A percentile compares a stretch with the other conserved stretches of the same genome.
These are phyloP conservation scores for Loris lydekkerianus DNA, from an alignment of 2,797 vertebrate genomes.

Conservation along the genomic window DNA sequence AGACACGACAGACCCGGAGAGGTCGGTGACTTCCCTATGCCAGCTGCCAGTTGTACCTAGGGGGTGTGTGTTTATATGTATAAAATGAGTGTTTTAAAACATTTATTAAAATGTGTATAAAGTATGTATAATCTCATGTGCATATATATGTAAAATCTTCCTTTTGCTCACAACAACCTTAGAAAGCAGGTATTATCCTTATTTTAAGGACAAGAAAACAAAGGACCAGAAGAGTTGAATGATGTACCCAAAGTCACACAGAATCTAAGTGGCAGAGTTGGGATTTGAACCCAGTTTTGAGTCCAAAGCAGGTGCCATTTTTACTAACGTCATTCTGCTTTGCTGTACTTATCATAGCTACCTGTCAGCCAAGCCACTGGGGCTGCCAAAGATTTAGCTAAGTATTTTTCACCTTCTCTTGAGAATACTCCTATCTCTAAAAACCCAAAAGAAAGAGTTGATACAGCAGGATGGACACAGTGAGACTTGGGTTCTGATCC, in stretches of 20 bases:
- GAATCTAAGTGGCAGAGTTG: neutral
- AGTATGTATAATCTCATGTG: neutral
- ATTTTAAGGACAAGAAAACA: slow-evolving; percentile 12
- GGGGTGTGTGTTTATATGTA: neutral
- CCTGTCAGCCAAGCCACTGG: neutral
- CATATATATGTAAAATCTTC: neutral
- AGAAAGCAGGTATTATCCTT: neutral
- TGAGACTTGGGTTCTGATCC: no score
- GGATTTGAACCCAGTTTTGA: neutral
- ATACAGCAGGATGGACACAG: neutral
- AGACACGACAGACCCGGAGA: neutral
- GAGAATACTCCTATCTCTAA: neutral
- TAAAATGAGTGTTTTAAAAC: neutral
- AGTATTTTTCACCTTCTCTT: neutral
- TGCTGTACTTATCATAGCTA: neutral
- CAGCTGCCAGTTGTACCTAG: neutral
- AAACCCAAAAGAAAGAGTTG: neutral
- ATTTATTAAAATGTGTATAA: slow-evolving; percentile 6
- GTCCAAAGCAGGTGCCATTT: neutral
- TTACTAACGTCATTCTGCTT: neutral
- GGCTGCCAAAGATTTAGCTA: neutral
- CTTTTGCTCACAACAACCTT: slow-evolving; percentile 34
- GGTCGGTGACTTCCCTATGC: neutral
- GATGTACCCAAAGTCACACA: neutral
- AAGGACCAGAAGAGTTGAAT: neutral